Base-by-base conservation (phyloP, 2,797 vertebrate genomes). In the Alca torda region DNA sequence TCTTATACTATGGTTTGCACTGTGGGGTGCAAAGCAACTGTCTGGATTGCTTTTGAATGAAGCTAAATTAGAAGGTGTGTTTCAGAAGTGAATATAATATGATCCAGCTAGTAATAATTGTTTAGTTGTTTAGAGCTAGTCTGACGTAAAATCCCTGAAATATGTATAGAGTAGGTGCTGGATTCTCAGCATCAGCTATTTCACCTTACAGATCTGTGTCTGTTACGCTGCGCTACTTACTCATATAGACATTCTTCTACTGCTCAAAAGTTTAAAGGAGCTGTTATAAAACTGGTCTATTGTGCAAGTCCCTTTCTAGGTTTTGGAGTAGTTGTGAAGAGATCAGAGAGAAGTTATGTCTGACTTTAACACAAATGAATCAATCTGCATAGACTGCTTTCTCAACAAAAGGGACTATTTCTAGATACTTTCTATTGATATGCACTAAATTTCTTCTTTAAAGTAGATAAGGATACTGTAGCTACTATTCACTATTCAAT, bases 171-270 rank as follows among this genome's bases (percentile, higher is more conserved):
- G n/a, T 54, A 69, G 33, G 17, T 56, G 45, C 5, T 78, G 61
- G 11, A 46, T 57, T 50, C 43, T 53, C 65, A 60, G 73, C 24
- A 46, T 4, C 53, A 75, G 45, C 8, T 37, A 19, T 88, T 84
- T 78, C 69, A 74, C 15, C 5, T 59, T 61, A 41, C 15, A 53
- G 26, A 26, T 48, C 54, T 73, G 41, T n/a, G 68, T 85, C 53
- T 81, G 21, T 67, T 75, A 64, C 0, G 0, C 53, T 50, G 28
- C 4, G 18, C 28, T 64, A 7, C 56, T 56, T 75, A 15, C 41
- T 75, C n/a, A 41, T 33, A 50, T 16, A 37, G 25, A 60, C 39
- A n/a, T 39, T 18, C 11, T 46, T 59, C 35, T 30, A 8, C 65
- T 69, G n/a, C 51, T 87, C 19, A 72, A 21, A 78, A 46, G 19